Conservation (phyloP, 2,888 invertebrate genomes). For the Drosophila ustulata region DNA sequence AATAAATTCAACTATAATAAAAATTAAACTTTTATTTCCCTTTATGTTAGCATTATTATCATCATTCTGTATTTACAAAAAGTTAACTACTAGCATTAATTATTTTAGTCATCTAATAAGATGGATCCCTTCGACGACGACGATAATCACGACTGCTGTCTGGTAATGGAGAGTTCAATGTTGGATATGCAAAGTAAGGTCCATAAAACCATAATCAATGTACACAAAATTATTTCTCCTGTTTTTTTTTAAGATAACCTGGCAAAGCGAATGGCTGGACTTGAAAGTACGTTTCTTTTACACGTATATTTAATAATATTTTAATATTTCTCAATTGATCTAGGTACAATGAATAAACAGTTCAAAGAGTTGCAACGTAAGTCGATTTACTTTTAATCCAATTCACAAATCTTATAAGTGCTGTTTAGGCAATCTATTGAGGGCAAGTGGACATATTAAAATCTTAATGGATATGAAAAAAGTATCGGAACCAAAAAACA, state of each 20-base stretch:
- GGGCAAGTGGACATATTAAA: neutral
- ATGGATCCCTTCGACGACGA: neutral
- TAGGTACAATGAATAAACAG: neutral
- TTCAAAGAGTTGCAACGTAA: neutral
- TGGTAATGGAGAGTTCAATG: neutral
- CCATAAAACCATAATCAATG: neutral
- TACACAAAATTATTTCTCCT: neutral
- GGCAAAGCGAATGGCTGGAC: neutral
- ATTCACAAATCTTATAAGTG: neutral
- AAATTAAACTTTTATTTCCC: too few relatives aligned
- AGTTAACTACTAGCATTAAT: too few relatives aligned
- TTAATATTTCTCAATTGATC: neutral
- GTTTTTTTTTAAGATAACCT: neutral
- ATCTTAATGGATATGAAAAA: neutral
- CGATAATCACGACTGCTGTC: neutral
- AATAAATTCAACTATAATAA: too few relatives aligned
- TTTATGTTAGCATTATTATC: too few relatives aligned
- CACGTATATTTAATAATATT: neutral
- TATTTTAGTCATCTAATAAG: neutral
- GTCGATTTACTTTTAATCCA: neutral
- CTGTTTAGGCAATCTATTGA: neutral
- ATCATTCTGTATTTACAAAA: too few relatives aligned
- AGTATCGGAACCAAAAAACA: neutral
- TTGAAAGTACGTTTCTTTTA: neutral
- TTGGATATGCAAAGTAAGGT: conserved; percentile 1